Evolutionary conservation across 2,797 vertebrate genomes (phyloP), one percentile per base, ranked within the genome.

Genomic region (Microctenopoma steveboyesi): DNA sequence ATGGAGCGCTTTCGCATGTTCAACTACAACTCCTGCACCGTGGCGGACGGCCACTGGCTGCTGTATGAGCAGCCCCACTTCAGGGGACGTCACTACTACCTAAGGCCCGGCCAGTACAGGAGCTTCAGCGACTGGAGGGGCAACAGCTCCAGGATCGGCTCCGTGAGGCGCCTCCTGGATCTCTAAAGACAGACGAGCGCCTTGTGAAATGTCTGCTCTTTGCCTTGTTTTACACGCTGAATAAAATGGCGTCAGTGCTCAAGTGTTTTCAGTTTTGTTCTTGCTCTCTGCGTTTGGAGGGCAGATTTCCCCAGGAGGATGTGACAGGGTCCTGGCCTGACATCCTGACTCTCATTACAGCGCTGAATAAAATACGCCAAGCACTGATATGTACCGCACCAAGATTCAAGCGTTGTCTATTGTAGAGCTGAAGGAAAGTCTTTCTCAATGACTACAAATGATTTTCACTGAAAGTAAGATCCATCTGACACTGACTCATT

Each of bases 21-120:
- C 28, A 86, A 93, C 71, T 86, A 85, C 83, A 91, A 88, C 81
- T 95, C 90, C 52, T 84, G 94, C 79, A 86, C 57, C 0, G 87
- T 93, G 81, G 85, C 92, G 75, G 90, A 93, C 1, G 92, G 91
- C 64, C 89, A 87, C 75, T 94, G 94, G 89, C 78, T 94, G 58
- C 89, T 93, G 69, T 93, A 92, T 1, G 91, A 95, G 61, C 92
- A 91, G 30, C 71, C 91, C 12, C 75, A 91, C 86, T 92, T 92
- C 86, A 91, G 75, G 70, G 92, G 92, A 0, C 88, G 82, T 5
- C 89, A 91, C 81, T 92, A 82, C 78, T 92, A 92, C 84, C 58
- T 93, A 63, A 83, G 65, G 64, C 91, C 91, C 2, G 91, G 91
- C 57, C 76, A 85, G 76, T 92, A 92, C 77, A 83, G 55, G 51